Conservation (phyloP, 2,113 vertebrate genomes). For the Corythoichthys haematopterus region DNA sequence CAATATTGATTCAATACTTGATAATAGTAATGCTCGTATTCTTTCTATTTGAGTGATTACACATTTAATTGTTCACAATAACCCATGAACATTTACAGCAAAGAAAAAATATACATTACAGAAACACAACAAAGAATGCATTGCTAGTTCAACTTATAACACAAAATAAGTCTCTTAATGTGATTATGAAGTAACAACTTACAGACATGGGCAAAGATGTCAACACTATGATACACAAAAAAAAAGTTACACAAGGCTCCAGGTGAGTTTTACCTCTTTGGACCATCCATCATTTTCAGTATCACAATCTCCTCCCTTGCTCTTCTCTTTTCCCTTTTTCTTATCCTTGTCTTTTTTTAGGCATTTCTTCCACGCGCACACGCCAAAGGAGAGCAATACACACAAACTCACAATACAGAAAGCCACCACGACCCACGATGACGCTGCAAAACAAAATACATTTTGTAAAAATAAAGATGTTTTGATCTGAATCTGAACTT, state of each 20-base stretch:
- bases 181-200: constrained; percentile 27
- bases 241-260: constrained; percentile 29
- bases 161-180: constrained; percentile 29
- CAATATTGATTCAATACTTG: no score
- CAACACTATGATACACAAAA: constrained; percentile 49
- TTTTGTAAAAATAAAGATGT: neutral
- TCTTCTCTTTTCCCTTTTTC: constrained; percentile 83
- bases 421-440: constrained; percentile 56
- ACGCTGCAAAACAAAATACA: constrained; percentile 50
- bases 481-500: neutral
- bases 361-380: constrained; percentile 91
- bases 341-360: constrained; percentile 83
- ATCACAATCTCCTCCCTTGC: constrained; percentile 86
- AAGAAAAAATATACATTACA: no score
- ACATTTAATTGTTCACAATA: no score
- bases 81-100: no score
- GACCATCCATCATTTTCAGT: constrained; percentile 87
- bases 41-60: no score
- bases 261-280: constrained; percentile 74
- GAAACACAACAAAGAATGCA: no score
- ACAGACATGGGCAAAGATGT: neutral
- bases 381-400: constrained; percentile 80
- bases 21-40: no score
- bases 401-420: constrained; percentile 78
- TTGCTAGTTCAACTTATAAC: neutral